Conservation (phyloP, 2,797 vertebrate species). For the Onychomys torridus region DNA sequence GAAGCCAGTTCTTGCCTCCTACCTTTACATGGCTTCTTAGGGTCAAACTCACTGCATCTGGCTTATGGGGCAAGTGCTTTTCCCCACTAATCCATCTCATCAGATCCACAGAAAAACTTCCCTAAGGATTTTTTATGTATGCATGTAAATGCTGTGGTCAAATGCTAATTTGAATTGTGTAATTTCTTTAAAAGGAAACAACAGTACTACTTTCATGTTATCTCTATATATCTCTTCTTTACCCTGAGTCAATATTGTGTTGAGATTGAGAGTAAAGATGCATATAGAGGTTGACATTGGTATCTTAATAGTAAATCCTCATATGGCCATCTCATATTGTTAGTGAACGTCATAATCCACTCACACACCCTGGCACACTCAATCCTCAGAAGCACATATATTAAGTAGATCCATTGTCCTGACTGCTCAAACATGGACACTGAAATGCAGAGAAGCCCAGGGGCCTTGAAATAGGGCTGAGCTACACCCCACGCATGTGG, state of each 20-base stretch:
- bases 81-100: neutral
- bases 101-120: neutral
- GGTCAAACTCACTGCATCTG: neutral
- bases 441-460: neutral
- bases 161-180: neutral
- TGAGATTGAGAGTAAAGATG: neutral
- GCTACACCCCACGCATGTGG: too few relatives aligned
- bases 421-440: neutral
- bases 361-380: neutral
- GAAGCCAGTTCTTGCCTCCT: neutral
- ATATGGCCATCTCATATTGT: neutral
- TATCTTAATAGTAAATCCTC: neutral
- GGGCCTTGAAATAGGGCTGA: neutral
- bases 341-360: neutral
- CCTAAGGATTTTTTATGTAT: neutral
- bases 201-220: neutral
- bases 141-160: neutral
- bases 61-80: neutral
- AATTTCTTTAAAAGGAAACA: neutral
- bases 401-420: neutral
- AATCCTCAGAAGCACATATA: neutral
- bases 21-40: neutral
- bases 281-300: neutral
- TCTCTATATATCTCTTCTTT: neutral
- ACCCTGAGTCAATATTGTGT: neutral